Base-by-base conservation (phyloP, 1,140 invertebrate species). In the Campodea augens region DNA sequence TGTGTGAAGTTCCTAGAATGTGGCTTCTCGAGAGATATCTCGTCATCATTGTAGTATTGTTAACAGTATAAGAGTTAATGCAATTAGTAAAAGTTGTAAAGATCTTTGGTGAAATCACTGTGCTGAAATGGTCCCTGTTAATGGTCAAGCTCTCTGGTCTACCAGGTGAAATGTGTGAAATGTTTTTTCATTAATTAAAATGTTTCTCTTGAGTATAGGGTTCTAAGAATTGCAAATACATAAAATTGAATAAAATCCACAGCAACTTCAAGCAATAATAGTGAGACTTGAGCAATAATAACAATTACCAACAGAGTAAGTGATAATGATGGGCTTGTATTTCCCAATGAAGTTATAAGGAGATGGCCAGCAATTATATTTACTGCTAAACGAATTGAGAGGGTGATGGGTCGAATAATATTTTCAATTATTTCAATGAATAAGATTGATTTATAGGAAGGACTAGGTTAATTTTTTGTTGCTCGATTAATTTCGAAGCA, bases 31-130 rank as follows among this genome's bases (percentile, higher is more conserved):
- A 21, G 53, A 58, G n/a, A 71, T 55, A 65, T 72, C 72, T 56
- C 71, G 72, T 68, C 73, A 76, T 70, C 72, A 77, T 70, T 73
- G 68, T 55, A 55, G 60, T 60, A 66, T 60, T 48, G 62, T 64
- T 55, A 71, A 48, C 42, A 62, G 44, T 41, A 58, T 62, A 55
- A 62, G 63, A 49, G 67, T 45, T 47, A 62, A 50, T 40, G 62
- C 60, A 54, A 69, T 47, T 32, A 62, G 50, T 49, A 71, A 56
- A 57, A 71, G 54, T 50, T 59, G 53, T 38, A 50, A 49, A 51
- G 60, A 59, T 56, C 55, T 59, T 50, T 58, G 51, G 55, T 70
- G 60, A 45, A 73, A 70, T 62, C 60, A 65, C 63, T 62, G 64
- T 56, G 61, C 54, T 60, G 60, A 54, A 23, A 70, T 54, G 18